These are phyloP conservation scores for Ormyrus rosae DNA, from an alignment of 2,888 invertebrate genomes.

Conservation along the genomic window DNA sequence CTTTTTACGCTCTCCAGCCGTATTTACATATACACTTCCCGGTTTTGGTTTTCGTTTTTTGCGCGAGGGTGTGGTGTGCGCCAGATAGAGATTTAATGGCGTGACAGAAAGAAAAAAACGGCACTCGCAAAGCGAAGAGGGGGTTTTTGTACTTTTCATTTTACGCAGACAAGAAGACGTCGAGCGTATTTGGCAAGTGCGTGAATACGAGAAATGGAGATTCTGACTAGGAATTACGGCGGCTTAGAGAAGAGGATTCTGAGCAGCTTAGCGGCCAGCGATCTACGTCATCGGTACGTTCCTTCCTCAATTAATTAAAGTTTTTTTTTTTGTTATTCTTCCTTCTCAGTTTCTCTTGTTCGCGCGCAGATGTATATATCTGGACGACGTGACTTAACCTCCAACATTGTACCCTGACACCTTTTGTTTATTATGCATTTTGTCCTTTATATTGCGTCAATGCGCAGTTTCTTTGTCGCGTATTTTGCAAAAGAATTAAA, in stretches of 20 bases:
- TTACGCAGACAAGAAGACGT: slow-evolving; percentile 9
- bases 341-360: slow-evolving; percentile 3
- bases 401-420: slow-evolving; percentile 15
- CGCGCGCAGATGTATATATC: neutral
- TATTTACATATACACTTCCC: neutral
- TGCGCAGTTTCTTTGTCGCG: slow-evolving; percentile 43
- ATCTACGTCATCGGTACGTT: slow-evolving; percentile 68
- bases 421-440: slow-evolving; percentile 36
- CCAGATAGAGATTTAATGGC: slow-evolving; percentile 41
- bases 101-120: slow-evolving; percentile 34
- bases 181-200: slow-evolving; percentile 12
- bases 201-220: slow-evolving; percentile 49
- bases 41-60: slow-evolving; percentile 30
- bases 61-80: slow-evolving; percentile 33
- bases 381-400: slow-evolving; percentile 50
- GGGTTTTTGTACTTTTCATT: slow-evolving; percentile 19
- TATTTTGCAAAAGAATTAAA: slow-evolving; percentile 25
- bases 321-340: slow-evolving; percentile 11
- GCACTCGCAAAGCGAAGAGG: slow-evolving; percentile 11
- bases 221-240: slow-evolving; percentile 45
- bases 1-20: neutral
- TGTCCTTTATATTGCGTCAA: slow-evolving; percentile 8
- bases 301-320: slow-evolving; percentile 13
- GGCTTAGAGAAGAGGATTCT: slow-evolving; percentile 64
- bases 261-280: slow-evolving; percentile 63